phyloP scores from a whole-genome alignment of 2,888 invertebrate genomes.

The Ceramica pisi region DNA sequence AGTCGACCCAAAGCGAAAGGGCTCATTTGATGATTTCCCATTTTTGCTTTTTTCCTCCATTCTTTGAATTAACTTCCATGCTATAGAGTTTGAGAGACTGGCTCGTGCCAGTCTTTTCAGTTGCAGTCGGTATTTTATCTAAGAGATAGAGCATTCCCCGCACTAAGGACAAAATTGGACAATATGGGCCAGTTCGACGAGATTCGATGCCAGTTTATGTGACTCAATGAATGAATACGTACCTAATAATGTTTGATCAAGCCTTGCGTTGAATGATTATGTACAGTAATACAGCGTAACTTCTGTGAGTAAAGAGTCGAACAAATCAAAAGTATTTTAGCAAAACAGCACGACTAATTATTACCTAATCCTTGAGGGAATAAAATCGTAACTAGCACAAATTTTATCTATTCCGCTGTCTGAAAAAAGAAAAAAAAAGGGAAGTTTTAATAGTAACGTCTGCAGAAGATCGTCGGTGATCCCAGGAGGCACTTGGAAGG shows the following conservation, averaged over 20 bases:
- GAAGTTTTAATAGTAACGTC: constrained; percentile 63
- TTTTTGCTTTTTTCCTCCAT: too few species aligned
- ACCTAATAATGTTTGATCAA: too few species aligned
- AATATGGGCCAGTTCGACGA: neutral
- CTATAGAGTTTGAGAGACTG: too few species aligned
- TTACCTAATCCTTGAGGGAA: neutral
- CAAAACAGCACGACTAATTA: neutral
- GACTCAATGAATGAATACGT: neutral
- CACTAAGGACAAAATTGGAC: too few species aligned
- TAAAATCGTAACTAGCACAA: constrained; percentile 9
- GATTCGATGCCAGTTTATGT: neutral
- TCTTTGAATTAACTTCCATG: too few species aligned
- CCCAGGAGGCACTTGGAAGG: constrained; percentile 72
- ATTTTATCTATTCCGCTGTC: constrained; percentile 26
- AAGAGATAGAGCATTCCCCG: neutral
- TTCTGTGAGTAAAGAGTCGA: too few species aligned
- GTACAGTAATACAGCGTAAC: neutral
- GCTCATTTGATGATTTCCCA: too few species aligned
- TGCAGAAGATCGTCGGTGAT: constrained; percentile 59
- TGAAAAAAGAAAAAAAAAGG: constrained; percentile 23
- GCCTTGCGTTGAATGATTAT: neutral
- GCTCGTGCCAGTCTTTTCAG: too few species aligned
- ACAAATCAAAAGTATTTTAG: too few species aligned
- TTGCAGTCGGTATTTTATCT: neutral
- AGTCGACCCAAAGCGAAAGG: too few species aligned